These are phyloP conservation scores for Drosophila hydei DNA, from an alignment of 1,140 invertebrate genomes.

Conservation along the genomic window DNA sequence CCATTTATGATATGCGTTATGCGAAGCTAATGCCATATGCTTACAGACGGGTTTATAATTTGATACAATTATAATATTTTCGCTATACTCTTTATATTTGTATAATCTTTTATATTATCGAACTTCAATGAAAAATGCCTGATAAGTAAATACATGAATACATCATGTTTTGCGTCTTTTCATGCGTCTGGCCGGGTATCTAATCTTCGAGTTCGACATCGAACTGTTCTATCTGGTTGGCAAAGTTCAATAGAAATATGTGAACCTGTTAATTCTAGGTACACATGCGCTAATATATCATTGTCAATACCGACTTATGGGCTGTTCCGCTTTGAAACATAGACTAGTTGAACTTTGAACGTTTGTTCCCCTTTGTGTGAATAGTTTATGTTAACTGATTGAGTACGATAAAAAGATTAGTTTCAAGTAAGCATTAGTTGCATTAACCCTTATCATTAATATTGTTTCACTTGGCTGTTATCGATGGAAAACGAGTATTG, in stretches of 20 bases:
- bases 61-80: too few relatives aligned
- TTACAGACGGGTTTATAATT: too few relatives aligned
- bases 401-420: background rate
- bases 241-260: background rate
- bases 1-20: too few relatives aligned
- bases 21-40: too few relatives aligned
- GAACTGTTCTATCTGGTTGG: background rate
- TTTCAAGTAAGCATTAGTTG: background rate
- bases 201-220: background rate
- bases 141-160: too few relatives aligned
- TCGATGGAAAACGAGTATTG: background rate
- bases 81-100: too few relatives aligned
- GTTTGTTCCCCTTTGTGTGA: background rate
- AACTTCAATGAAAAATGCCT: too few relatives aligned
- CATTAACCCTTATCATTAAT: background rate
- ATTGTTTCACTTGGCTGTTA: background rate
- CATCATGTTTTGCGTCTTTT: background rate
- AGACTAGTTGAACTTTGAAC: background rate
- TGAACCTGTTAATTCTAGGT: background rate
- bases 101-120: too few relatives aligned
- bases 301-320: background rate
- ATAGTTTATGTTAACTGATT: conserved; percentile 2
- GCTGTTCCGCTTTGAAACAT: too few relatives aligned
- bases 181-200: background rate
- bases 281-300: conserved; percentile 4